Base-by-base conservation (phyloP, 37 sponge, comb jelly and placozoan species). In the Crambe crambe region DNA sequence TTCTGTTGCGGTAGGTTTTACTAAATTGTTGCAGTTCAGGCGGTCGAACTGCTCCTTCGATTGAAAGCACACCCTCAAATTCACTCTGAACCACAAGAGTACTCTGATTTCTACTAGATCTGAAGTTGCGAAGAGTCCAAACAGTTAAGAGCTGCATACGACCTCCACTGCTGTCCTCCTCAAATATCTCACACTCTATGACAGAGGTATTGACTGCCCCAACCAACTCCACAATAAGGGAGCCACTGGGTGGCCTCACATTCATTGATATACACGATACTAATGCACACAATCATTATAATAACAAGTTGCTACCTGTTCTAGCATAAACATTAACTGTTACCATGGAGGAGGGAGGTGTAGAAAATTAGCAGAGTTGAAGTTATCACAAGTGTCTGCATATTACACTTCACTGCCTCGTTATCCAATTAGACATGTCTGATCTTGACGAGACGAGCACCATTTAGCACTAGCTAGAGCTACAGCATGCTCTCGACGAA, bases 201-300 rank as follows among this genome's bases (percentile, higher is more conserved):
- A 60, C 25, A 4, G 66, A 2, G 35, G 31, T 31, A 9, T 65
- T 65, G 35, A 30, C 3, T 65, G 31, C 66, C 17, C 66, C 66
- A 30, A 22, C 38, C 36, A n/a, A 15, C 4, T 22, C 38, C 23
- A 36, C 70, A 20, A 70, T 18, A 3, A 70, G 3, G 31, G 70
- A 41, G 25, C 12, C 70, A 70, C n/a, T 70, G n/a, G 70, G 4
- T 37, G 67, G 67, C 3, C 59, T 58, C 59, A 58, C 26, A 26
- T 58, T 58, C 25, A 26, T 12, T 26, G 59, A 4, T 58, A 58
- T 58, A 18, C 26, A 58, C 3, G 59, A 26, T 58, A 26, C 59
- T 18, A 12, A 18, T 23, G 59, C 59, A n/a, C n/a, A n/a, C n/a
- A n/a, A n/a, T n/a, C n/a, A n/a, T n/a, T n/a, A n/a, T n/a, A n/a